These are phyloP conservation scores for Celastrina argiolus DNA, from an alignment of 2,888 invertebrate genomes.

Conservation along the genomic window DNA sequence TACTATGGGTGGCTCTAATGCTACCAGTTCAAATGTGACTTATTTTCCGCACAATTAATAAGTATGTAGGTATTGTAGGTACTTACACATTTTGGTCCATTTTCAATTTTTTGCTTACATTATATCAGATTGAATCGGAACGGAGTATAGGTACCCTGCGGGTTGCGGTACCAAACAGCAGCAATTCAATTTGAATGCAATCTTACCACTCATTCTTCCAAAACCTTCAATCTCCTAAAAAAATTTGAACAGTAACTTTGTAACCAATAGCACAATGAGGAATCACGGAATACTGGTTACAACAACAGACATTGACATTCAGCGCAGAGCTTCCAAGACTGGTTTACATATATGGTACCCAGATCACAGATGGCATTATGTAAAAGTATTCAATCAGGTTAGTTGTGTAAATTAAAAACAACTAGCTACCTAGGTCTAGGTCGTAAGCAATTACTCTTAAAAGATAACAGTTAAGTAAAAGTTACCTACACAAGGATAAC, in stretches of 20 bases:
- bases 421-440: not conserved
- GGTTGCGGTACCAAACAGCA: not conserved
- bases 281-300: conserved; percentile 7
- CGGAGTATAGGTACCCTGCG: no score
- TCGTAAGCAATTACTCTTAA: not conserved
- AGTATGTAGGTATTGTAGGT: no score
- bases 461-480: no score
- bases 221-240: not conserved
- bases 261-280: not conserved
- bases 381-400: not conserved
- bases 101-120: no score
- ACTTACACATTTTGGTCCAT: no score
- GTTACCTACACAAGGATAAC: no score
- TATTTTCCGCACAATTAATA: no score
- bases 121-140: no score
- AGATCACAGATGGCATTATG: conserved; percentile 28
- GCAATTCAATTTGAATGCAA: not conserved
- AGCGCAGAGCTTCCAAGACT: not conserved
- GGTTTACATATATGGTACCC: conserved; percentile 36
- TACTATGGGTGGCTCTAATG: no score
- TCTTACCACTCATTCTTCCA: not conserved
- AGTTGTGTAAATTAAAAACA: not conserved
- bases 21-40: no score
- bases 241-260: not conserved
- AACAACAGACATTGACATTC: conserved; percentile 1